Percentiles rank a stretch among this genome's conserved stretches.
Conservation (phyloP, 1,140 invertebrate genomes). For the Hyles vespertilio region DNA sequence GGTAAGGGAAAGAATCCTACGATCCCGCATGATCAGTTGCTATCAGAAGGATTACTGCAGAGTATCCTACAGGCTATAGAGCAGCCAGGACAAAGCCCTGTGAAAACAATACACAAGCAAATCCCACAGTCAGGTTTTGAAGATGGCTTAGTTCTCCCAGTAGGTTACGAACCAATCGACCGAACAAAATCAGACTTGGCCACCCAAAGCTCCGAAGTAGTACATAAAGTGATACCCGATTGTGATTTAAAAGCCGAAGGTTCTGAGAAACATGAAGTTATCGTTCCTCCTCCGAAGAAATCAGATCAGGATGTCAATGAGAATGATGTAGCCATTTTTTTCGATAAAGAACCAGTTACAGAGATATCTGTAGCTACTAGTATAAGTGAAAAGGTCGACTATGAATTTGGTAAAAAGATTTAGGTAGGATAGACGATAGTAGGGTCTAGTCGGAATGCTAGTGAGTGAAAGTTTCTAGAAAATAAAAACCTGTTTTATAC, state of each 20-base stretch:
- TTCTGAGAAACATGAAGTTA: conserved; percentile 51
- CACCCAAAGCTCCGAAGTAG: conserved; percentile 38
- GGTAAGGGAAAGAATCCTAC: conserved; percentile 66
- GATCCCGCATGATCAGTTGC: conserved; percentile 82
- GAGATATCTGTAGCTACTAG: conserved; percentile 69
- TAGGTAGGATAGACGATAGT: not conserved
- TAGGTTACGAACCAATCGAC: conserved; percentile 62
- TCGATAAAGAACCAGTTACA: conserved; percentile 64
- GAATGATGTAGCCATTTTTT: conserved; percentile 76
- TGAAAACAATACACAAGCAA: conserved; percentile 17
- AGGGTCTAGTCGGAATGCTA: too few species aligned
- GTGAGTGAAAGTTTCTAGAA: too few species aligned
- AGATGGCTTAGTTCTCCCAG: conserved; percentile 49
- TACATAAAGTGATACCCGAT: conserved; percentile 46
- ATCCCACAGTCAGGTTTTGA: conserved; percentile 21
- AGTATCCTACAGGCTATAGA: conserved; percentile 80
- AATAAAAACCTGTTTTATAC: too few species aligned
- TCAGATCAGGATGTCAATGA: conserved; percentile 60
- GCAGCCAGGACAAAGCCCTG: conserved; percentile 28
- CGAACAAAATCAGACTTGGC: conserved; percentile 47
- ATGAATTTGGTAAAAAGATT: conserved; percentile 1
- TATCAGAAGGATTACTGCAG: conserved; percentile 86
- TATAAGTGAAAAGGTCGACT: conserved; percentile 40
- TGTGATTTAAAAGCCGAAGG: conserved; percentile 57
- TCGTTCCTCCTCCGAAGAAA: conserved; percentile 53